These are phyloP conservation scores for Hyposoter didymator DNA, from an alignment of 2,888 invertebrate genomes.

Conservation along the genomic window DNA sequence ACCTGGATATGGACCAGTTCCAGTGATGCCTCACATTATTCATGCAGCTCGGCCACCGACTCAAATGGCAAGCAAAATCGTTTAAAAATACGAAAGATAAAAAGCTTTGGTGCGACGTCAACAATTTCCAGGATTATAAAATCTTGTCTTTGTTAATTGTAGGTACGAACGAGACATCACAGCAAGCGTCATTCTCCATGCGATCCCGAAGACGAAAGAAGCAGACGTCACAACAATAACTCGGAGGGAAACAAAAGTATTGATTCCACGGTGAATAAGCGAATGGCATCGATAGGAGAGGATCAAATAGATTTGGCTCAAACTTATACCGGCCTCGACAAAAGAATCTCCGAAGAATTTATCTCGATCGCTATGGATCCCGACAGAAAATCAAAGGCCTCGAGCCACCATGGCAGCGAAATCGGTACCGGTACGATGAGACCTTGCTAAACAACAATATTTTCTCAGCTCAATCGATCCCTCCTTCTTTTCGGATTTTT, in stretches of 20 bases:
- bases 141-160: not conserved
- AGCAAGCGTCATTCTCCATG: conserved; percentile 74
- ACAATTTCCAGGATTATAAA: not conserved
- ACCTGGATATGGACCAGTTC: conserved; percentile 77
- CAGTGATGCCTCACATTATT: conserved; percentile 78
- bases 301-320: conserved; percentile 79
- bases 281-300: conserved; percentile 78
- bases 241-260: conserved; percentile 73
- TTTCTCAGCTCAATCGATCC: not conserved
- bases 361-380: conserved; percentile 83
- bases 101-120: not conserved
- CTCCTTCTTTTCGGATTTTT: conserved; percentile 22
- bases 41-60: conserved; percentile 76
- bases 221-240: conserved; percentile 70
- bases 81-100: conserved; percentile 6
- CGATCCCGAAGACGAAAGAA: conserved; percentile 75
- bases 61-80: conserved; percentile 78
- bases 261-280: conserved; percentile 68
- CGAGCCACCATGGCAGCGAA: conserved; percentile 81
- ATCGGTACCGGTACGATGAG: conserved; percentile 70
- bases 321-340: conserved; percentile 82
- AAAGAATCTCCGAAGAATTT: conserved; percentile 82
- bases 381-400: conserved; percentile 80
- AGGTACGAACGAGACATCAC: conserved; percentile 77
- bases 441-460: conserved; percentile 45